Base-by-base conservation (phyloP, 2,113 vertebrate genomes). In the Takifugu bimaculatus region DNA sequence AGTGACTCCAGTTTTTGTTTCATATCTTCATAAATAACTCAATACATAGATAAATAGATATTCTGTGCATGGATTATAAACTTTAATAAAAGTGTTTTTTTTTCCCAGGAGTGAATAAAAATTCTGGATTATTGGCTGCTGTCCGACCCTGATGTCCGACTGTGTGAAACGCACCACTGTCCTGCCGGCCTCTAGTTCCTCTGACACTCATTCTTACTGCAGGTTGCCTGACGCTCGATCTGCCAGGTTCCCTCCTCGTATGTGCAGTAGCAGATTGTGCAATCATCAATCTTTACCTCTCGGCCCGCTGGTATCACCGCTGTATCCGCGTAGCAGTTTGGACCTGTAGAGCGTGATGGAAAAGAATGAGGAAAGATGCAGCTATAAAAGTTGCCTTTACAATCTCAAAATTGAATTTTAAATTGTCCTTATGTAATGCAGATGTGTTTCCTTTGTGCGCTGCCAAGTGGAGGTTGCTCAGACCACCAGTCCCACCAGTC, bases 191-290 rank as follows among this genome's bases (percentile, higher is more conserved):
- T 81, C 85, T 96, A 98, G 84, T 93, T 95, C 49, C 91, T 93
- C 85, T 94, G 92, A 91, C 96, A 99, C 82, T 98, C 96, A 6
- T 99, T 96, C 77, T 92, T 93, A 28, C 94, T 98, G 90, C 97
- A 99, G 91, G 94, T 95, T 20, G 97, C 97, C 87, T 98, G 96
- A 11, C 93, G 91, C 57, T 98, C 96, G 50, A 98, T 95, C 77
- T 94, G 91, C 96, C 96, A 98, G 0, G 96, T 98, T 66, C 94
- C 96, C 72, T 96, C 96, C 84, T 99, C 97, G 0, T 98, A 99
- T 15, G 96, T 98, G 74, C 97, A 99, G 91, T 99, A 96, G 78
- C 96, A 98, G 86, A 97, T 93, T 67, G 97, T 99, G 71, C 97
- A 99, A 35, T 96, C 95, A 26, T 98, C 94, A 0, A 97, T 96